Base-by-base conservation (phyloP, 2,113 vertebrate species). In the Dicerorhinus sumatrensis region DNA sequence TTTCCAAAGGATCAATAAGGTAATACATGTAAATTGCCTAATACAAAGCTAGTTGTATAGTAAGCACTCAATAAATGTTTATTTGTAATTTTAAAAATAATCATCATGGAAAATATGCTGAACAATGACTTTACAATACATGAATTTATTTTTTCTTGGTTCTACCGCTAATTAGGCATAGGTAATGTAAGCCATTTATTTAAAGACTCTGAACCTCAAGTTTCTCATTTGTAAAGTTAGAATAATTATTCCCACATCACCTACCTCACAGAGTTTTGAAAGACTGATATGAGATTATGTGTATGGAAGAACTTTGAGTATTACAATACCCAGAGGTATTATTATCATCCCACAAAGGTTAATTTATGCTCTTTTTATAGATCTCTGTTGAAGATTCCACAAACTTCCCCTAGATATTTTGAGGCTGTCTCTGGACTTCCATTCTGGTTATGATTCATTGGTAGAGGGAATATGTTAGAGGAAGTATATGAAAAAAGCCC, bases 161-260 rank as follows among this genome's bases (percentile, higher is more conserved):
- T 89, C 33, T 89, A 48, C 69, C 48, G 27, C n/a, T 76, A 89
- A 67, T 46, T 39, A 76, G 7, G 31, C 14, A 33, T 33, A 36
- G 10, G 39, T 51, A 81, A 82, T 31, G 58, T 46, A 92, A 67
- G 29, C 4, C 51, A 91, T 3, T 46, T 62, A 91, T 48, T 73
- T 76, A 58, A 91, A 73, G 31, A 56, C 2, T 56, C n/a, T 84
- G 36, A 70, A 46, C 2, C 16, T 63, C 39, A 81, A 36, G 23
- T 58, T 80, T 81, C 14, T 87, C 69, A 70, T 87, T 70, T 79
- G 16, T 87, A 95, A 87, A 93, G 63, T 87, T 70, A 93, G 36
- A 67, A 81, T 76, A 62, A 82, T 65, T 81, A 77, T 56, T 93
- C 56, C 17, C 21, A 62, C 63, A 1, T 82, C 27, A 93, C 51